Evolutionary conservation across 2,113 vertebrate species (phyloP), one percentile per base, ranked within the genome.

Genomic region (Takifugu flavidus): DNA sequence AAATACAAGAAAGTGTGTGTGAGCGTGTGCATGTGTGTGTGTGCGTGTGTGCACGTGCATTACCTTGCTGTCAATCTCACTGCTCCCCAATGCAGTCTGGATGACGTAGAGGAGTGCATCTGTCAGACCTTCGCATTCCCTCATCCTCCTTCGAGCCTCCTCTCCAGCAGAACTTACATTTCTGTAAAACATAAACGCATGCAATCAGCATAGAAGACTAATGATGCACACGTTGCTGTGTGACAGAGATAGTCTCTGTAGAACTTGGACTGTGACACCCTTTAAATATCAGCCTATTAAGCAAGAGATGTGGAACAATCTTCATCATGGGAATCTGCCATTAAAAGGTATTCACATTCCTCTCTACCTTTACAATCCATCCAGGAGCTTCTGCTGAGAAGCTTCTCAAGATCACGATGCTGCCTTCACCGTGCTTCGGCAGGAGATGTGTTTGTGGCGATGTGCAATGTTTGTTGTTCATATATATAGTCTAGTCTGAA

Each of bases 41-140:
- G 34, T 53, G n/a, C 51, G 53, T 43, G 51, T 50, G 53, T 50
- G 28, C 12, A 25, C 46, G 12, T 45, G 4, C n/a, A 45, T 57
- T 83, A 99, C 97, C 97, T 99, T 99, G 94, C 97, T 98, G 89
- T 99, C 96, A 87, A 99, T 98, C 91, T 98, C 95, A 67, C 95
- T 98, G 93, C 94, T 98, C 77, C 97, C 96, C 74, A 99, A 90
- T 44, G 97, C 95, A 10, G 95, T 95, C 92, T 98, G 96, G 86
- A 98, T 97, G 86, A 98, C 94, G 20, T 95, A 96, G 54, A 98
- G 93, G 86, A 98, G 90, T 2, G 96, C 96, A 3, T 98, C 96
- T 0, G 95, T 98, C 83, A 98, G 92, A 31, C 97, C 97, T n/a
- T 99, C 97, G 28, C 97, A 99, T 82, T 99, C 97, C 64, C 97